These are phyloP conservation scores for Patagioenas fasciata DNA, from an alignment of 2,113 vertebrate genomes.

Conservation along the genomic window DNA sequence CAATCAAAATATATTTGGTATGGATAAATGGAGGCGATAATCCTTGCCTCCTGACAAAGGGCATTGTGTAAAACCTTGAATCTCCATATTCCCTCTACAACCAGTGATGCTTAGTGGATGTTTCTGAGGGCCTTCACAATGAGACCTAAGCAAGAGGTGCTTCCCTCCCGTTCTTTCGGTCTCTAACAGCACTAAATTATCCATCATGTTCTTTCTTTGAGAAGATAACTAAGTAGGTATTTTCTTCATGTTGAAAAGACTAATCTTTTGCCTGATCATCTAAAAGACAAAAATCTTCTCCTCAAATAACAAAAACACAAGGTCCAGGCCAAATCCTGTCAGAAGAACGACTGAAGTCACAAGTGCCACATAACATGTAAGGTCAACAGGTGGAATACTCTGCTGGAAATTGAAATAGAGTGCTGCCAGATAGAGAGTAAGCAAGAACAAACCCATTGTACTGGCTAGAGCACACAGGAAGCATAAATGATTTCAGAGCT, in stretches of 20 bases:
- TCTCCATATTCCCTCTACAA: not conserved
- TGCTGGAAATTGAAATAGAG: not conserved
- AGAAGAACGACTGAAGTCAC: not conserved
- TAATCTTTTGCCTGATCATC: not conserved
- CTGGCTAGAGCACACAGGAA: not conserved
- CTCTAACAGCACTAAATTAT: not conserved
- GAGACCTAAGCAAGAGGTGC: not conserved
- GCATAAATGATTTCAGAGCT: not conserved
- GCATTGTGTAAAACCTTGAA: not conserved
- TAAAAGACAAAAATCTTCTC: not conserved
- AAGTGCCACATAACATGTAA: not conserved
- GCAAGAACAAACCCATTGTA: not conserved
- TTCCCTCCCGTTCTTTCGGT: not conserved
- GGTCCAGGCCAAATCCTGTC: not conserved
- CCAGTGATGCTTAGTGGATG: rapidly evolving
- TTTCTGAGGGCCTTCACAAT: not conserved
- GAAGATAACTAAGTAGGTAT: not conserved
- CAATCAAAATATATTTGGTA: not conserved
- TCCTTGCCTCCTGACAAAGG: not conserved
- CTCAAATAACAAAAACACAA: not conserved
- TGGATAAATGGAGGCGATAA: not conserved
- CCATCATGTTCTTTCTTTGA: not conserved
- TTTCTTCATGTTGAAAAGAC: not conserved
- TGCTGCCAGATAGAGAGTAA: not conserved
- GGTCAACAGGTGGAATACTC: not conserved